These are phyloP conservation scores for Hylyphantes graminicola DNA, from an alignment of 1,140 invertebrate genomes.

Conservation along the genomic window DNA sequence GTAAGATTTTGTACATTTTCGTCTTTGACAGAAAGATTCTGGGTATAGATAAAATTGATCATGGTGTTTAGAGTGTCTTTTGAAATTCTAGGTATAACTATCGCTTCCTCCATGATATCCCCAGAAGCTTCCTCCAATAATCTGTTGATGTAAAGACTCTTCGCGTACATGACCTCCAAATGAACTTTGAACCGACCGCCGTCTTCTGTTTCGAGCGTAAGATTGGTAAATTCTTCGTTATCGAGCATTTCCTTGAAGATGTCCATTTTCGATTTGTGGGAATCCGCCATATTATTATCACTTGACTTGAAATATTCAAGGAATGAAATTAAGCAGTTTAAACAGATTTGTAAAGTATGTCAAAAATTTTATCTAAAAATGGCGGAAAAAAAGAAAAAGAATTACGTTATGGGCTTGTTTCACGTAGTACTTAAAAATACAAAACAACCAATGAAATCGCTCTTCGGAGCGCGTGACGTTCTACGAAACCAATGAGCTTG, in stretches of 20 bases:
- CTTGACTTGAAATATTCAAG: too few species aligned
- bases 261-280: not conserved
- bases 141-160: conserved; percentile 77
- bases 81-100: conserved; percentile 66
- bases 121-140: conserved; percentile 74
- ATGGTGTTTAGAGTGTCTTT: conserved; percentile 70
- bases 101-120: conserved; percentile 66
- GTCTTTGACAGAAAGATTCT: conserved; percentile 72
- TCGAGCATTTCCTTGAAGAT: conserved; percentile 23
- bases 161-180: conserved; percentile 75
- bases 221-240: conserved; percentile 26
- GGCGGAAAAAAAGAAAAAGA: too few species aligned
- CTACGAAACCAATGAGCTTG: too few species aligned
- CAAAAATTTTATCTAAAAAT: too few species aligned
- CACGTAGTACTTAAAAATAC: too few species aligned
- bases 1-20: conserved; percentile 75
- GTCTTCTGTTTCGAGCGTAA: conserved; percentile 69
- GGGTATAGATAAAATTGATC: conserved; percentile 77
- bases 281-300: not conserved
- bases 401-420: too few species aligned
- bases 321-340: too few species aligned
- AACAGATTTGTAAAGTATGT: too few species aligned
- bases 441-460: too few species aligned
- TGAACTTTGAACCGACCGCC: conserved; percentile 75
- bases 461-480: too few species aligned